Evolutionary conservation across 2,888 invertebrate genomes (phyloP), one percentile per base, ranked within the genome.

Genomic region (Agrochola lota): DNA sequence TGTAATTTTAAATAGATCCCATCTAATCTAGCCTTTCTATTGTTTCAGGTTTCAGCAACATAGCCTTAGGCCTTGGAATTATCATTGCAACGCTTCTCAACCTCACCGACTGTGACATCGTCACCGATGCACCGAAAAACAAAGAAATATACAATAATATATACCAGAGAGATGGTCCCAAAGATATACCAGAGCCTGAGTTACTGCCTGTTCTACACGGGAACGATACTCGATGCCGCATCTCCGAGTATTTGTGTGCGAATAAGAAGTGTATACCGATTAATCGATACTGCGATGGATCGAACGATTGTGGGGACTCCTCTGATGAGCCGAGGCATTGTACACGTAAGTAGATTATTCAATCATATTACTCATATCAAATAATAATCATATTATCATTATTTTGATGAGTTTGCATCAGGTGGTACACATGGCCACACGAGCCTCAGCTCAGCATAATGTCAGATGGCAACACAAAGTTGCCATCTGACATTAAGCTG

Each of bases 301-400:
- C 97, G 85, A 98, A 98, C 93, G 98, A 98, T 92, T 98, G 98
- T 90, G 98, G 98, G 0, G 98, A 98, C 92, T 97, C 97, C 7
- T 98, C 98, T 49, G 98, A 98, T 92, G 98, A 98, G 91, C 98
- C 98, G 30, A 97, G 98, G 89, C 98, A 98, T 94, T 98, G 98
- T 92, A 98, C 98, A 94, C 98, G 98, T 98, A 95, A 98, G 98
- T n/a, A n/a, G n/a, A n/a, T n/a, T n/a, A n/a, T n/a, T n/a, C n/a
- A n/a, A n/a, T n/a, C n/a, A n/a, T n/a, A n/a, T n/a, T n/a, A n/a
- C n/a, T n/a, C n/a, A n/a, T n/a, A n/a, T n/a, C n/a, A n/a, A n/a
- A n/a, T n/a, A n/a, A n/a, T n/a, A n/a, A n/a, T n/a, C n/a, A n/a
- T n/a, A n/a, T n/a, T n/a, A n/a, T n/a, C n/a, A n/a, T n/a, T n/a